Conservation (phyloP, 2,113 vertebrate species). For the Porphyrio hochstetteri region DNA sequence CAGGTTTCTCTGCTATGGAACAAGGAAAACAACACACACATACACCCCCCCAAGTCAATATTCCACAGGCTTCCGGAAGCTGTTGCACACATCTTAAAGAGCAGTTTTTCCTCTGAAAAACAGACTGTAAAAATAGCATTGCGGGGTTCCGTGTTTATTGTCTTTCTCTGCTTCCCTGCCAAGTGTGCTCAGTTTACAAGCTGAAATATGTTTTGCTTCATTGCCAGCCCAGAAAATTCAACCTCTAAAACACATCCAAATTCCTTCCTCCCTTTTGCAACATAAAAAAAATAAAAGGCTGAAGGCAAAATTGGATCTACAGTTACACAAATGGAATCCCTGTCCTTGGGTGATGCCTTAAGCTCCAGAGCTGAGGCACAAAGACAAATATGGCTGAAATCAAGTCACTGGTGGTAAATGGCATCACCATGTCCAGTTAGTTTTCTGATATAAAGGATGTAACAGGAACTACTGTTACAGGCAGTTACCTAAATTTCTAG, state of each 20-base stretch:
- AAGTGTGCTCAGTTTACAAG: slow-evolving; percentile 43
- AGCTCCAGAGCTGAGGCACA: neutral
- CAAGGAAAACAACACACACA: neutral
- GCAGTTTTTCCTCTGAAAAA: neutral
- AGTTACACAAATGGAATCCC: neutral
- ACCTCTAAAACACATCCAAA: neutral
- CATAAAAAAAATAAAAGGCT: neutral
- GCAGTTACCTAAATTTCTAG: neutral
- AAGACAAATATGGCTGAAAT: neutral
- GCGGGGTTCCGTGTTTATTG: slow-evolving; percentile 14
- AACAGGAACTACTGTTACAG: neutral
- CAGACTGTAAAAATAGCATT: slow-evolving; percentile 24
- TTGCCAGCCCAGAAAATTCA: slow-evolving; percentile 33
- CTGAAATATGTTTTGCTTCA: slow-evolving; percentile 43
- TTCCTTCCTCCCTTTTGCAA: neutral
- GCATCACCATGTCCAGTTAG: neutral
- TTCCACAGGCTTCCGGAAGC: neutral
- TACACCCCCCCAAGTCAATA: neutral
- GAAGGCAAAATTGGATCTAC: neutral
- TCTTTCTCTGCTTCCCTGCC: slow-evolving; percentile 16
- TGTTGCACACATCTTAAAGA: neutral
- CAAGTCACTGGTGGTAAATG: neutral
- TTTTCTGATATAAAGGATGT: neutral
- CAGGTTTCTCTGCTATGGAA: neutral
- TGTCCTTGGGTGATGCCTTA: neutral